A percentile compares a stretch with the other conserved stretches of the same genome.
Conservation (phyloP, 37 sponge, comb jelly and placozoan species). For the Dysidea cf. avara region DNA sequence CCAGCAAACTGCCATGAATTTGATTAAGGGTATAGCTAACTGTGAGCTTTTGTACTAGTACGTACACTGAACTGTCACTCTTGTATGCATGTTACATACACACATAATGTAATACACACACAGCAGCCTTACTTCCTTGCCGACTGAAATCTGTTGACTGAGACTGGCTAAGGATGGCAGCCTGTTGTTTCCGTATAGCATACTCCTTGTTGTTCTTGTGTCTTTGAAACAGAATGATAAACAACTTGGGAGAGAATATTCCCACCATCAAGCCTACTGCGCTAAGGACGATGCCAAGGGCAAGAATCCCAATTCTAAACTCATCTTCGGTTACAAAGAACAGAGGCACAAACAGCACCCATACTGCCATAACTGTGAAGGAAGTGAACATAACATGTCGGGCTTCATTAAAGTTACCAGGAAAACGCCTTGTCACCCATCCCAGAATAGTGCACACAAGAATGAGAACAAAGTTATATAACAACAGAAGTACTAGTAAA, state of each 20-base stretch:
- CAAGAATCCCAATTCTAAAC: slow-evolving; percentile 38
- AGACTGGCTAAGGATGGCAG: no score
- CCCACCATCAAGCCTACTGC: slow-evolving; percentile 41
- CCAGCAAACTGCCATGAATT: no score
- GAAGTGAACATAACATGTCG: slow-evolving; percentile 61
- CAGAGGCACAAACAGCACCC: slow-evolving; percentile 51
- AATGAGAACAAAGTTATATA: slow-evolving; percentile 56
- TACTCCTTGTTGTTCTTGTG: slow-evolving; percentile 13
- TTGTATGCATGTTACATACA: no score
- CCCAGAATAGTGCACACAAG: slow-evolving; percentile 55
- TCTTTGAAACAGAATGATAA: slow-evolving; percentile 52
- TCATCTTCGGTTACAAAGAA: slow-evolving; percentile 48
- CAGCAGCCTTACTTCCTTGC: no score
- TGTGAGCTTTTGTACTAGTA: no score
- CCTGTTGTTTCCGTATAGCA: no score
- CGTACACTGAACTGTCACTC: no score
- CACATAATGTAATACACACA: no score
- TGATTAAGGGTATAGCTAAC: no score
- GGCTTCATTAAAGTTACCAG: slow-evolving; percentile 80
- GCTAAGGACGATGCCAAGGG: slow-evolving; percentile 44
- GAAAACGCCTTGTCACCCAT: slow-evolving; percentile 57
- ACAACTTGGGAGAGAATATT: slow-evolving; percentile 59
- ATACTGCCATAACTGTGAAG: slow-evolving; percentile 53
- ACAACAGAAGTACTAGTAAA: slow-evolving; percentile 32
- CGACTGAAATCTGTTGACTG: no score